Evolutionary conservation across 2,888 invertebrate species (phyloP).

Genomic region (Leucoma salicis): DNA sequence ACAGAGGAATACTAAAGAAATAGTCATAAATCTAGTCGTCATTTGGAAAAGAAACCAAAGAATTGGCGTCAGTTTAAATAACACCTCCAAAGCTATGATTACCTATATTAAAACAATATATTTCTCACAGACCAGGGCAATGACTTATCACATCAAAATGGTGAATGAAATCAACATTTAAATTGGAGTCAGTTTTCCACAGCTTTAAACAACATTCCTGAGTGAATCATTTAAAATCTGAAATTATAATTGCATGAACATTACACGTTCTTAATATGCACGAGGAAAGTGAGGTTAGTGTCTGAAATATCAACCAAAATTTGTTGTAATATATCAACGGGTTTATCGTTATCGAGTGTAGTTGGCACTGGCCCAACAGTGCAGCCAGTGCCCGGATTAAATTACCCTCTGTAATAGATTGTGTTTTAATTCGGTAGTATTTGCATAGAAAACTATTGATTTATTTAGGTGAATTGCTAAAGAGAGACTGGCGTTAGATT

Average conservation of each 20-base stretch:
- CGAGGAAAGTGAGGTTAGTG: slow-evolving; percentile 31
- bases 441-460: not conserved
- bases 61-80: too few relatives aligned
- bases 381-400: slow-evolving; percentile 5
- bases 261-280: slow-evolving; percentile 28
- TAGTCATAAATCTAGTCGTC: too few relatives aligned
- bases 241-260: slow-evolving; percentile 3
- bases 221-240: slow-evolving; percentile 2
- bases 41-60: too few relatives aligned
- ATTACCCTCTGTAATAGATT: slow-evolving; percentile 22
- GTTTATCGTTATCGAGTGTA: slow-evolving; percentile 23
- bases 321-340: slow-evolving; percentile 23
- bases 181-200: not conserved
- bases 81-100: not conserved
- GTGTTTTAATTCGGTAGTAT: slow-evolving; percentile 19
- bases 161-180: slow-evolving; percentile 3
- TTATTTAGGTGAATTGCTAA: too few relatives aligned
- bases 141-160: slow-evolving; percentile 4
- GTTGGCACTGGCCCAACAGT: slow-evolving; percentile 31
- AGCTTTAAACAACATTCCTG: not conserved
- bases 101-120: not conserved
- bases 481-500: too few relatives aligned
- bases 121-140: slow-evolving; percentile 2
- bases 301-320: slow-evolving; percentile 15
- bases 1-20: too few relatives aligned